Base-by-base conservation (phyloP, 2,888 invertebrate species). In the Oligia strigilis region DNA sequence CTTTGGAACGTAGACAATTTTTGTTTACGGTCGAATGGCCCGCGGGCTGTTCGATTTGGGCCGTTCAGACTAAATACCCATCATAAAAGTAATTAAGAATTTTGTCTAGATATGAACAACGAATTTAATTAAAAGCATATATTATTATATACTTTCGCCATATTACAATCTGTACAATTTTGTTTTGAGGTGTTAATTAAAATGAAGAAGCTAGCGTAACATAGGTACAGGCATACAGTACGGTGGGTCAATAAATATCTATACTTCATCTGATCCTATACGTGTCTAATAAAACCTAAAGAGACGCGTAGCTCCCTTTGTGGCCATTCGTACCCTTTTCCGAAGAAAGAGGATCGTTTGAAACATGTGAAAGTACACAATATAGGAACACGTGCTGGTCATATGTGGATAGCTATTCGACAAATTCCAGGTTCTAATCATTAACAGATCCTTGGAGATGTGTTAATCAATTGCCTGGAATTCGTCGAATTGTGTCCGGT, bases 301-400 rank as follows among this genome's bases (percentile, higher is more conserved):
- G 73, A 60, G 84, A 83, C 69, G 49, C 17, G 36, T 49, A 17
- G 2, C 52, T 72, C 76, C 49, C 80, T 75, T 85, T 76, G 77
- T 52, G 74, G 49, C 40, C 65, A 69, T 83, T 75, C 19, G 29
- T 55, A 74, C 36, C 62, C 79, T 69, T 74, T 77, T 14, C 4
- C 29, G 9, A 67, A 60, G 55, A 67, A 58, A 77, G 23, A 52
- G 13, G 60, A 36, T 72, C 14, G 29, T 69, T 65, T 65, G 58
- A 67, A 73, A 83, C 13, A 75, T 81, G 67, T 62, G 19, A 62
- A 49, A 36, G 55, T 19, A 74, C 58, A 75, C 64, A 67, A 83
- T 66, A n/a, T 52, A 23, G 23, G n/a, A 52, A 52, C 29, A 52
- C 29, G 40, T 60, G 17, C 23, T 78, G 40, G 2, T 29, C 43